Percentiles rank a stretch among this genome's conserved stretches.
These are phyloP conservation scores for Psix sp. DNA, from an alignment of 1,140 invertebrate species.

Conservation along the genomic window DNA sequence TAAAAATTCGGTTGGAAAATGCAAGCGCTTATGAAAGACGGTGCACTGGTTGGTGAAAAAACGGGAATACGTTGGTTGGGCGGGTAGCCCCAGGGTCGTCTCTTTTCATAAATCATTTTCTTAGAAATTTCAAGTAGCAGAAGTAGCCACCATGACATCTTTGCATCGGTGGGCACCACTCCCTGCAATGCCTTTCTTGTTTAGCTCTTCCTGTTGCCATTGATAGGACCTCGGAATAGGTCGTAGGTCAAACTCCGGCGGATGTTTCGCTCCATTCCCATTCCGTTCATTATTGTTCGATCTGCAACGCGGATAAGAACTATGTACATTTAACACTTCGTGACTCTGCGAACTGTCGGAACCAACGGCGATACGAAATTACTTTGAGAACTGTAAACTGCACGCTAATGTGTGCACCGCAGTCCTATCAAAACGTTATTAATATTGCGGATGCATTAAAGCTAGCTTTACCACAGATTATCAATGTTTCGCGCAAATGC, in stretches of 20 bases:
- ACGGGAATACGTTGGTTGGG: constrained; percentile 30
- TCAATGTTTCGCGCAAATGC: constrained; percentile 1
- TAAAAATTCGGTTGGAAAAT: constrained; percentile 46
- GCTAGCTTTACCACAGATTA: constrained; percentile 12
- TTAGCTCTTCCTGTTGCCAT: constrained; percentile 50
- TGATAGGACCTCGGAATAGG: constrained; percentile 47
- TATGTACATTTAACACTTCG: constrained; percentile 56
- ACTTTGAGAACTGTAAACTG: constrained; percentile 45
- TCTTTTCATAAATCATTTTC: constrained; percentile 62
- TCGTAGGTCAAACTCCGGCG: constrained; percentile 55
- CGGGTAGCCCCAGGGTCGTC: constrained; percentile 37
- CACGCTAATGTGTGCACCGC: constrained; percentile 10
- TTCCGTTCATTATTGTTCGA: constrained; percentile 59
- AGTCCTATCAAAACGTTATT: constrained; percentile 30
- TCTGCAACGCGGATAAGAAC: constrained; percentile 54
- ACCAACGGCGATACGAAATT: constrained; percentile 49
- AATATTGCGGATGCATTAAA: constrained; percentile 37
- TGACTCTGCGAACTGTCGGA: constrained; percentile 46
- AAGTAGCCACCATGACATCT: constrained; percentile 46
- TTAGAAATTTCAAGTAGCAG: constrained; percentile 63
- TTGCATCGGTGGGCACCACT: constrained; percentile 35
- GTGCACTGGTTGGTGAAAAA: constrained; percentile 22
- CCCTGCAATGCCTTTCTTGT: constrained; percentile 37
- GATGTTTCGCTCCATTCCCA: constrained; percentile 54
- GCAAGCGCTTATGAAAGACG: constrained; percentile 32